These are phyloP conservation scores for Drosophila macrospina DNA, from an alignment of 2,888 invertebrate genomes.

Conservation along the genomic window DNA sequence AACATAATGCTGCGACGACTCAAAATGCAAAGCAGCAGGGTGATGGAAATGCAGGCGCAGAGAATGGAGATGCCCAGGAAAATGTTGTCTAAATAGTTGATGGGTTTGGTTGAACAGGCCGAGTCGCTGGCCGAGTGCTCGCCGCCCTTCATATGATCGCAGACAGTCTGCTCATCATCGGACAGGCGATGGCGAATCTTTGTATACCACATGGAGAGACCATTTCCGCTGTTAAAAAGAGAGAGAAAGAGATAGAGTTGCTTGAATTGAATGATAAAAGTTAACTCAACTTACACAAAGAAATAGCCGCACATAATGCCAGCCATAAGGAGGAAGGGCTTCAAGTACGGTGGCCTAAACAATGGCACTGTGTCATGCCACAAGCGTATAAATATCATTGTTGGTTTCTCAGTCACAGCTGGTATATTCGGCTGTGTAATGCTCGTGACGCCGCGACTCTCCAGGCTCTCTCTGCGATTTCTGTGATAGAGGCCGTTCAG, in stretches of 20 bases:
- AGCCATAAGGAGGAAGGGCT: neutral
- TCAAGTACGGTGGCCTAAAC: slow-evolving; percentile 10
- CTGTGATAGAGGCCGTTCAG: slow-evolving; percentile 34
- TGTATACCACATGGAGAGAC: slow-evolving; percentile 25
- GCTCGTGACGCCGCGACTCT: slow-evolving; percentile 26
- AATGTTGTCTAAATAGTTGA: slow-evolving; percentile 14
- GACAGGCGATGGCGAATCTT: slow-evolving; percentile 5
- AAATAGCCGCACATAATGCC: slow-evolving; percentile 11
- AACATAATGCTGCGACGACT: slow-evolving; percentile 15
- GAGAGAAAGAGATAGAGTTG: no score
- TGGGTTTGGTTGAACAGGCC: neutral
- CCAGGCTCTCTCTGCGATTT: slow-evolving; percentile 38
- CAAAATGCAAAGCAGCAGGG: slow-evolving; percentile 9
- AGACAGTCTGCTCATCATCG: neutral
- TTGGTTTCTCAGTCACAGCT: fast-evolving
- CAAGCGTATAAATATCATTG: neutral
- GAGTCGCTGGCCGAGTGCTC: neutral
- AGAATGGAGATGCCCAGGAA: slow-evolving; percentile 9
- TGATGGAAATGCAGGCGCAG: neutral
- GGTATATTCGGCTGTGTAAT: slow-evolving; percentile 3
- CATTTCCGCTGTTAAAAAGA: slow-evolving; percentile 24
- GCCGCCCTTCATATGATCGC: neutral
- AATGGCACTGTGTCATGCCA: slow-evolving; percentile 20
- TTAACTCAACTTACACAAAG: slow-evolving; percentile 30
- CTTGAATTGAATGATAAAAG: no score